Percentiles rank a stretch among this genome's conserved stretches.
Conservation (phyloP, 2,113 vertebrate genomes). For the Paradoxurus hermaphroditus region DNA sequence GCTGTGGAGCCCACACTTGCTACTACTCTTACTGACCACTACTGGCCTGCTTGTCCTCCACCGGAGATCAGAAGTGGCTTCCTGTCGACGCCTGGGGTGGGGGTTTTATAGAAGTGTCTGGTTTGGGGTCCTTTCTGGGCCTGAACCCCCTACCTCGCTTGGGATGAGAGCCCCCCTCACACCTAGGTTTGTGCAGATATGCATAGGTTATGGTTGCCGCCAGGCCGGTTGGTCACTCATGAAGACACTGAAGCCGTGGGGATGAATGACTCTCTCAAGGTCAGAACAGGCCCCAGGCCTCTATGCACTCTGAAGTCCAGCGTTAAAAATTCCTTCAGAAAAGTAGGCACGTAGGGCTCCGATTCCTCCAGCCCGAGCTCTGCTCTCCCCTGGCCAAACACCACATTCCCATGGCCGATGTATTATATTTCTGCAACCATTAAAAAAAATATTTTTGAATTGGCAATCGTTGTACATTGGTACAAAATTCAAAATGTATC, state of each 20-base stretch:
- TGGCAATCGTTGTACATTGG: background rate
- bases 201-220: background rate
- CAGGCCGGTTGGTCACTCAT: background rate
- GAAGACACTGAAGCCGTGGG: background rate
- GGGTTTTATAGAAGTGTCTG: background rate
- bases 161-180: background rate
- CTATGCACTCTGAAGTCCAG: background rate
- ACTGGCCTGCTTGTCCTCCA: fast-evolving
- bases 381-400: background rate
- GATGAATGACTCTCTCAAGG: no score
- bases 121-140: background rate
- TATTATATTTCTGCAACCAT: background rate
- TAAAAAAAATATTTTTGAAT: background rate
- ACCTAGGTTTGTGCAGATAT: background rate
- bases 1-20: background rate
- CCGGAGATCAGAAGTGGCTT: background rate
- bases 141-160: background rate
- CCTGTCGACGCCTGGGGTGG: background rate
- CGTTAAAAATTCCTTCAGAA: fast-evolving
- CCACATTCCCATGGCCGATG: no score
- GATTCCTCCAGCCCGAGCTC: background rate
- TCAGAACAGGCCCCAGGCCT: background rate
- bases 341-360: background rate
- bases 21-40: background rate
- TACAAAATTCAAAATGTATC: background rate